Evolutionary conservation across 2,797 vertebrate genomes (phyloP).

Genomic region (Poeciliopsis turneri): DNA sequence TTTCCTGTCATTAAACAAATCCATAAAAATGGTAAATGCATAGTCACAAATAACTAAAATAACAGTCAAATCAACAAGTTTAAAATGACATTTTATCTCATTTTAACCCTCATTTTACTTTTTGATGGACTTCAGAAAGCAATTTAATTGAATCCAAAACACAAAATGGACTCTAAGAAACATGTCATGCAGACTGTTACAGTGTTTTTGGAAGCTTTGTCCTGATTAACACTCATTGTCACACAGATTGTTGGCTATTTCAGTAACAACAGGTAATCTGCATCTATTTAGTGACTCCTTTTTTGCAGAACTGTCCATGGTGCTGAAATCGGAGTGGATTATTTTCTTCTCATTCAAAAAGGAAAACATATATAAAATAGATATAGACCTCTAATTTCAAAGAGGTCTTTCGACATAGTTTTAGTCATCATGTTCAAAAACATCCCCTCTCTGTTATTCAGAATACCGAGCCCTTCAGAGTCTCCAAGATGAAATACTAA

Average conservation of each 20-base stretch:
- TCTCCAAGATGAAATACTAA: conserved; percentile 25
- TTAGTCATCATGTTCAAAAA: background rate
- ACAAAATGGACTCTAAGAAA: background rate
- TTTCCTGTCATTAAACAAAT: background rate
- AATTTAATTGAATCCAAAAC: background rate
- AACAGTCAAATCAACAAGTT: background rate
- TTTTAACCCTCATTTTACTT: background rate
- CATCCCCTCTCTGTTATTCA: background rate
- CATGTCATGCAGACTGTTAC: background rate
- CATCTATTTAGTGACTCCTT: conserved; percentile 21
- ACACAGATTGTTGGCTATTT: background rate
- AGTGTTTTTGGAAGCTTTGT: background rate
- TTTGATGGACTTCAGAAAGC: background rate
- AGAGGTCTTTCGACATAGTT: background rate
- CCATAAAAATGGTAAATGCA: background rate
- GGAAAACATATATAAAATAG: background rate
- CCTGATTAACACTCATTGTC: background rate
- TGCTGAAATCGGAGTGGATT: conserved; percentile 69
- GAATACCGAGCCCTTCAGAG: conserved; percentile 9
- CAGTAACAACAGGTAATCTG: conserved; percentile 52
- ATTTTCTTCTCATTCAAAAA: conserved; percentile 14
- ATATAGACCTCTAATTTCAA: too few relatives aligned
- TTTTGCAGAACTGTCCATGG: conserved; percentile 75
- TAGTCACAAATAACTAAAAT: background rate
- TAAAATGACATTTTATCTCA: background rate